These are phyloP conservation scores for Chorisops tibialis DNA, from an alignment of 2,888 invertebrate genomes.

Conservation along the genomic window DNA sequence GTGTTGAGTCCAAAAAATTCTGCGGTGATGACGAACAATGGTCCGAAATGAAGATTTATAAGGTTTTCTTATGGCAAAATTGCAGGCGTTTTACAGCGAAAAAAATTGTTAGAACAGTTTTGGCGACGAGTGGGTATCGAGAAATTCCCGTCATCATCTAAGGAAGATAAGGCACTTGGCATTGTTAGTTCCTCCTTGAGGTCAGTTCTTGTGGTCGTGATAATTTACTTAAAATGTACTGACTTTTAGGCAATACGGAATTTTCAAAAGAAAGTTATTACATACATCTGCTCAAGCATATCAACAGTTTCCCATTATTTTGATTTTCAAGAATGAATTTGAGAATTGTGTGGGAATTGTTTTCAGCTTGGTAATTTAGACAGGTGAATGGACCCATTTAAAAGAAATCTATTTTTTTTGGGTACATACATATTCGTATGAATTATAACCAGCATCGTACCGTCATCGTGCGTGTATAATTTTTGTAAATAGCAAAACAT, in stretches of 20 bases:
- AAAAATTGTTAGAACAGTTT: slow-evolving; percentile 16
- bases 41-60: slow-evolving; percentile 1
- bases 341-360: neutral
- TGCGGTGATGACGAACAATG: slow-evolving; percentile 7
- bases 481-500: slow-evolving; percentile 9
- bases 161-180: slow-evolving; percentile 1
- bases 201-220: neutral
- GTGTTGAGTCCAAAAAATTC: neutral
- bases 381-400: slow-evolving; percentile 19
- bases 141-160: slow-evolving; percentile 14
- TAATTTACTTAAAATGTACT: no score
- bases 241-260: no score
- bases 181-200: neutral
- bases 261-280: no score
- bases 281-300: neutral
- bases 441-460: slow-evolving; percentile 9
- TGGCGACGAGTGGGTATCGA: slow-evolving; percentile 4
- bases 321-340: neutral
- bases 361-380: neutral
- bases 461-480: slow-evolving; percentile 9
- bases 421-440: no score
- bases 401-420: neutral
- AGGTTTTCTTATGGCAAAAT: neutral
- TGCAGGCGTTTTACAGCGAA: neutral
- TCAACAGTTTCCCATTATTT: neutral